Conservation (phyloP, 2,113 vertebrate genomes). For the Zosterops japonicus region DNA sequence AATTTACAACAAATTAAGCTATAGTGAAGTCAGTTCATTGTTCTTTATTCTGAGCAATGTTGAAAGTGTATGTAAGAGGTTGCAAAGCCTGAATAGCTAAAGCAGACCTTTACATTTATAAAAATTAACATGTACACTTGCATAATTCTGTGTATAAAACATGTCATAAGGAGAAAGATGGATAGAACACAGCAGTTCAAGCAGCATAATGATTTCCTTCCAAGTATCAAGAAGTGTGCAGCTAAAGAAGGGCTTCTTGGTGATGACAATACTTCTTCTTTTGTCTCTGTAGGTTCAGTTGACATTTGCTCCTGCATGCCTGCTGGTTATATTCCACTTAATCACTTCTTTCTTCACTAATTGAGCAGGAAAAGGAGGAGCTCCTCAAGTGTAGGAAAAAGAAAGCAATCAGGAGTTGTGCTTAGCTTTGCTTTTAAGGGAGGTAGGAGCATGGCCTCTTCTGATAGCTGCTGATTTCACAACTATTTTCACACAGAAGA, state of each 20-base stretch:
- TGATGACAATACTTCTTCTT: not conserved
- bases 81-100: not conserved
- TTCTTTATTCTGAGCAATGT: not conserved
- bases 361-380: not conserved
- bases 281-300: not conserved
- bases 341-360: not conserved
- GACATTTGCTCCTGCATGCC: not conserved
- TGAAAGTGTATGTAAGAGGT: not conserved
- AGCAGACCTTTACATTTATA: not conserved
- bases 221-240: not conserved
- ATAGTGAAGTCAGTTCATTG: not conserved
- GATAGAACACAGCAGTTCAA: not conserved
- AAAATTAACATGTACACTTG: not conserved
- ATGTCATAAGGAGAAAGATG: not conserved
- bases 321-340: not conserved
- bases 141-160: not conserved
- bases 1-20: not conserved
- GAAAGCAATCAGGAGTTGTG: not conserved
- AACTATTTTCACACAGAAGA: not conserved
- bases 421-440: not conserved
- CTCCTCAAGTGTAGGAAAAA: not conserved
- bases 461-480: not conserved
- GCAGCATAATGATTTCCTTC: not conserved
- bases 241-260: not conserved
- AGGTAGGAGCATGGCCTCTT: not conserved